Evolutionary conservation across 1,140 invertebrate genomes (phyloP).

Genomic region (Agrypnia vestita): DNA sequence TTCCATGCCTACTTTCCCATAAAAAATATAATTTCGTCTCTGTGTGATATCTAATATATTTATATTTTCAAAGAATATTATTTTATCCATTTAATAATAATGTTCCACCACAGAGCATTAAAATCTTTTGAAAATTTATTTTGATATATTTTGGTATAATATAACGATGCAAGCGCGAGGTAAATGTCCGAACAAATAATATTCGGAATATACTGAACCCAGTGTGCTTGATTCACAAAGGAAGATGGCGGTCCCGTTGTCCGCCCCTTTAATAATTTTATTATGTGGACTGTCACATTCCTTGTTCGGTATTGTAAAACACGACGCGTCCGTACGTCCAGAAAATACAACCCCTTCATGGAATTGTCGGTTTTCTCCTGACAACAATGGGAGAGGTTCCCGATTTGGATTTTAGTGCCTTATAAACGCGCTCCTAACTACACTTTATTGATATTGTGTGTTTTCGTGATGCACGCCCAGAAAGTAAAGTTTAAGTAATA

Average conservation of each 20-base stretch:
- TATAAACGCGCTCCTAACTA: constrained; percentile 31
- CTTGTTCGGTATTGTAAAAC: constrained; percentile 9
- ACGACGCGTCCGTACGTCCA: not conserved
- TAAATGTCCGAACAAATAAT: no score
- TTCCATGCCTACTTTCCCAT: no score
- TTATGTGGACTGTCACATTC: constrained; percentile 37
- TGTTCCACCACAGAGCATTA: no score
- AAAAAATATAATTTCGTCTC: no score
- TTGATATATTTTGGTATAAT: no score
- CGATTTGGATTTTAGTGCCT: constrained; percentile 22
- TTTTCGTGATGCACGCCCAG: constrained; percentile 7
- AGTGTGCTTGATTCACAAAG: no score
- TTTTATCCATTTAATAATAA: no score
- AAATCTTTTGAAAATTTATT: no score
- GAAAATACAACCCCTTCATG: constrained; percentile 9
- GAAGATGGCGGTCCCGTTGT: constrained; percentile 4
- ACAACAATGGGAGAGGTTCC: not conserved
- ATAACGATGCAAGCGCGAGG: no score
- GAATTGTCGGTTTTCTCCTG: not conserved
- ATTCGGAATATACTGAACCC: no score
- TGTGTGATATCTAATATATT: no score
- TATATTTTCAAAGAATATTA: no score
- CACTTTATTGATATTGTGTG: constrained; percentile 35
- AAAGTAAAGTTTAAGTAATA: constrained; percentile 19
- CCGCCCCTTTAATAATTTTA: constrained; percentile 23